phyloP scores from a whole-genome alignment of 2,113 vertebrate genomes.

The Neolamprologus modestus region DNA sequence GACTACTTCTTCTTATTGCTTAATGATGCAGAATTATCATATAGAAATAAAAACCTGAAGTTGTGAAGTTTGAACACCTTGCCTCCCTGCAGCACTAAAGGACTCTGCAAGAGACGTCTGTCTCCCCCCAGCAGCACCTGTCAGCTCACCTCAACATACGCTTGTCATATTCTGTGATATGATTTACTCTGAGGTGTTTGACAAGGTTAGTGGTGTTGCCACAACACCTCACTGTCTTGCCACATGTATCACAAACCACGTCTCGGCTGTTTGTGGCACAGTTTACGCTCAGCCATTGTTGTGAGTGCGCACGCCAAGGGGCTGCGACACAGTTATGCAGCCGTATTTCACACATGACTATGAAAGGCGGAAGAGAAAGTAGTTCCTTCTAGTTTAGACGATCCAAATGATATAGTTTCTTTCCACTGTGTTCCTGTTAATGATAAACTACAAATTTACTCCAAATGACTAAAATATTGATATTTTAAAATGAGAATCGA shows the following conservation, averaged over 20 bases:
- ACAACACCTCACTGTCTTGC: not conserved
- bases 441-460: not conserved
- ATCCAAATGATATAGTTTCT: not conserved
- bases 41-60: not conserved
- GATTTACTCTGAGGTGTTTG: not conserved
- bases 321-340: not conserved
- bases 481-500: not conserved
- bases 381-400: not conserved
- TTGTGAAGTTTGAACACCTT: not conserved
- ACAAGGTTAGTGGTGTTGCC: not conserved
- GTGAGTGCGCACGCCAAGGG: not conserved
- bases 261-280: not conserved
- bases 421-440: not conserved
- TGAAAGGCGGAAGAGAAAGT: not conserved
- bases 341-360: not conserved
- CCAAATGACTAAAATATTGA: not conserved
- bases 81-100: not conserved
- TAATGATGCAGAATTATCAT: not conserved
- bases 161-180: not conserved
- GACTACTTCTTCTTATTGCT: not conserved
- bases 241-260: not conserved
- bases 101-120: not conserved
- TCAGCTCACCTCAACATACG: fast-evolving
- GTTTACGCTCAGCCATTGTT: not conserved
- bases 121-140: not conserved